A percentile compares a stretch with the other conserved stretches of the same genome.
These are phyloP conservation scores for Tethea ocularis DNA, from an alignment of 2,888 invertebrate genomes.

Conservation along the genomic window DNA sequence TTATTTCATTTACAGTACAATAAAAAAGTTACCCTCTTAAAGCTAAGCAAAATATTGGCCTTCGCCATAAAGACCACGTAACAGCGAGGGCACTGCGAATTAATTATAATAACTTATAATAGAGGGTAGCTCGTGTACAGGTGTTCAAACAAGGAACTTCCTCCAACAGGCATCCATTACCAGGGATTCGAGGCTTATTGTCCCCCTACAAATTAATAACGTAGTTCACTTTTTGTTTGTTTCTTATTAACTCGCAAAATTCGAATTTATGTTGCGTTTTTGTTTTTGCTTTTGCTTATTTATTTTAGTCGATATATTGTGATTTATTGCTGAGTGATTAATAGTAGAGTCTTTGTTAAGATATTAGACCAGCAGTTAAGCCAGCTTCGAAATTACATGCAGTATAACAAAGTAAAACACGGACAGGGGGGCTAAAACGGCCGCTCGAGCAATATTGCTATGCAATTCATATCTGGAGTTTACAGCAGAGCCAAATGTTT, in stretches of 20 bases:
- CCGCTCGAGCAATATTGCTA: too few relatives aligned
- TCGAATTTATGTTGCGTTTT: conserved; percentile 45
- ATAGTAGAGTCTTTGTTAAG: not conserved
- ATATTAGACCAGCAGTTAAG: not conserved
- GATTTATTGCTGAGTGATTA: not conserved
- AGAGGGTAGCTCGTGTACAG: conserved; percentile 39
- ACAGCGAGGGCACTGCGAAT: not conserved
- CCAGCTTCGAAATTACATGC: too few relatives aligned
- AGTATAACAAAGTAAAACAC: too few relatives aligned
- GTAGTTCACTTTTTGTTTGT: conserved; percentile 60
- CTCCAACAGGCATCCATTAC: conserved; percentile 62
- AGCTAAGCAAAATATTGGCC: not conserved
- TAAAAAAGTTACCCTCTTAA: not conserved
- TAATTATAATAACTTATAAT: conserved; percentile 39
- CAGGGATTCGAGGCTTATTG: conserved; percentile 59
- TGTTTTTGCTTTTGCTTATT: conserved; percentile 15
- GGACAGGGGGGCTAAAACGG: too few relatives aligned
- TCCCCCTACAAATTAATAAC: conserved; percentile 64
- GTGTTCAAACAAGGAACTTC: conserved; percentile 53
- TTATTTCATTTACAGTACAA: not conserved
- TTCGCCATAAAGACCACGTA: not conserved
- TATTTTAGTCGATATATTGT: conserved; percentile 17
- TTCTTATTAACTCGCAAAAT: conserved; percentile 54
- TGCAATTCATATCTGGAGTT: too few relatives aligned
- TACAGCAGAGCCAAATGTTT: too few relatives aligned